Base-by-base conservation (phyloP, 2,797 vertebrate species). In the Masticophis lateralis region DNA sequence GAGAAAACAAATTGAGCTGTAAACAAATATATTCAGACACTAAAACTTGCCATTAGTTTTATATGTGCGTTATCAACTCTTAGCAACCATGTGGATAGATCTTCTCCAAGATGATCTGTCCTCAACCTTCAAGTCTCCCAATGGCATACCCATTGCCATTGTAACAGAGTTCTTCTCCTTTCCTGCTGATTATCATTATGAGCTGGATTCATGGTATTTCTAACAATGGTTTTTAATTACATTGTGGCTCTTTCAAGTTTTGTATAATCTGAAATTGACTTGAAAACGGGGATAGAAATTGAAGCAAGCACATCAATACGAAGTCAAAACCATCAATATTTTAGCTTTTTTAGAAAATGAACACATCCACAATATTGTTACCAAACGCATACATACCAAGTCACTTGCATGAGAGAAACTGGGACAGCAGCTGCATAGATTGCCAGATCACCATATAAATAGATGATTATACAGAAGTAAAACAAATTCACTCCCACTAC, bases 401-500 rank as follows among this genome's bases (percentile, higher is more conserved):
- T 98, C 8, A 99, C 99, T 94, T 99, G 99, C 98, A 99, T 99
- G 56, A 99, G 98, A 0, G 99, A 99, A 90, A 99, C 98, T 0
- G 99, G 99, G 57, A 99, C 99, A 0, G 99, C 99, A 0, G 99
- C 99, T 0, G 99, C 99, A 0, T 99, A 99, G 98, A 99, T 99
- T 91, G 99, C 99, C 97, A 99, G 97, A 96, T 99, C 99, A 92
- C 99, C 99, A 0, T 99, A 99, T 96, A 99, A 98, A 96, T 99
- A 99, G 92, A 99, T 96, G 5, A 99, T 99, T 96, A 99, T 98
- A 98, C 99, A 99, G 98, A 99, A 98, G 97, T 99, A 99, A 98
- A 99, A 99, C 98, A 99, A 98, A 96, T 99, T 99, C 97, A 99
- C 98, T 0, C 99, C 99, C 92, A 99, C 99, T 99, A 98, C 25